Evolutionary conservation across 1,140 invertebrate species (phyloP).

Genomic region (Drosophila insularis): DNA sequence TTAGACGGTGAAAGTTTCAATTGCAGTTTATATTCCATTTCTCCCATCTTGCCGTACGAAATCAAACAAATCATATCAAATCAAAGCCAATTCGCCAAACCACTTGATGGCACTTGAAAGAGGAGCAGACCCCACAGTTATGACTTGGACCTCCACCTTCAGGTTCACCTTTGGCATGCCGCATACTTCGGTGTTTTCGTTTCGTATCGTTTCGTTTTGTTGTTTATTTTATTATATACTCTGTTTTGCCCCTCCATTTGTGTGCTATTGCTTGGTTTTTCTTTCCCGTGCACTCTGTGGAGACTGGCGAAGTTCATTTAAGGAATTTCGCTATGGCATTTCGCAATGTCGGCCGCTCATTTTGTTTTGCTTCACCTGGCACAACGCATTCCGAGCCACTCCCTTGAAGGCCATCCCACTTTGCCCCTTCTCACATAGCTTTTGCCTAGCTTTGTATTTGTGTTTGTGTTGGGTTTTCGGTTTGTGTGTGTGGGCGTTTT

Average conservation of each 20-base stretch:
- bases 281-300: slow-evolving; percentile 55
- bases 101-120: too few relatives aligned
- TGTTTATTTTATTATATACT: slow-evolving; percentile 50
- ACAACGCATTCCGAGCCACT: slow-evolving; percentile 17
- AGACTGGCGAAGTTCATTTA: slow-evolving; percentile 57
- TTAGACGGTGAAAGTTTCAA: too few relatives aligned
- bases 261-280: not conserved
- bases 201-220: slow-evolving; percentile 36
- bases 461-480: not conserved
- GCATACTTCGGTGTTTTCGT: slow-evolving; percentile 32
- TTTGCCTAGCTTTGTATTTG: not conserved
- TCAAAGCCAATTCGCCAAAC: too few relatives aligned
- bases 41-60: too few relatives aligned
- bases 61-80: too few relatives aligned
- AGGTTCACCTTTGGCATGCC: not conserved
- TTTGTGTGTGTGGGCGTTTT: slow-evolving; percentile 32
- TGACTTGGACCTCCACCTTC: too few relatives aligned
- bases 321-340: slow-evolving; percentile 67
- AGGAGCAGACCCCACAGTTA: too few relatives aligned
- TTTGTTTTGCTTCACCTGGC: slow-evolving; percentile 42
- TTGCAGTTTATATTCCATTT: too few relatives aligned
- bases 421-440: too few relatives aligned
- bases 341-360: slow-evolving; percentile 51
- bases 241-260: slow-evolving; percentile 8
- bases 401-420: too few relatives aligned